Evolutionary conservation across 2,797 vertebrate genomes (phyloP).

Genomic region (Paratrypauchen microcephalus): DNA sequence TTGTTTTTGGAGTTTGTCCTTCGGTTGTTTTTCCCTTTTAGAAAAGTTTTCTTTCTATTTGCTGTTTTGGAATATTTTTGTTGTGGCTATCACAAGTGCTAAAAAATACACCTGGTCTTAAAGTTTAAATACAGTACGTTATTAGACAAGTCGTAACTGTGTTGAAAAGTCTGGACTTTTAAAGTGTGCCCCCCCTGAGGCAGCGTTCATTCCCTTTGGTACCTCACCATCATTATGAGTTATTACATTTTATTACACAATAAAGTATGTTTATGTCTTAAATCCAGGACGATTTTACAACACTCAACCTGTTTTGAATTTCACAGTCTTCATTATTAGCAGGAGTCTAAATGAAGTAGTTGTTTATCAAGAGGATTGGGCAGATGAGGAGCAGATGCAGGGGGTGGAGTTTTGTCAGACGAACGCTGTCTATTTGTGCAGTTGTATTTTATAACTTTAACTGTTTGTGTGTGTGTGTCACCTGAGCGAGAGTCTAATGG

Average conservation of each 20-base stretch:
- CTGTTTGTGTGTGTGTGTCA: conserved; percentile 1
- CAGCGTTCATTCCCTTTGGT: conserved; percentile 28
- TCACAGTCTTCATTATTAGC: conserved; percentile 19
- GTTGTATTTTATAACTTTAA: conserved; percentile 49
- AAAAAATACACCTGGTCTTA: background rate
- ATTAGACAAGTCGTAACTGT: background rate
- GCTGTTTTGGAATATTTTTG: no score
- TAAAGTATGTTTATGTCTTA: conserved; percentile 20
- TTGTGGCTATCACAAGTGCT: background rate
- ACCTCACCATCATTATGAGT: conserved; percentile 42
- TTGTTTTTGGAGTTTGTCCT: no score
- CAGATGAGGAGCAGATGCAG: conserved; percentile 65
- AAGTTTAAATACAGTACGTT: background rate
- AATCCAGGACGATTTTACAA: conserved; percentile 2
- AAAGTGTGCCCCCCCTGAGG: background rate
- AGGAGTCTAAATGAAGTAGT: conserved; percentile 28
- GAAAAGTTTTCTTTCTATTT: no score
- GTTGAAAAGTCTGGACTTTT: background rate
- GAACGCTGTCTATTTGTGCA: conserved; percentile 48
- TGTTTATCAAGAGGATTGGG: conserved; percentile 50
- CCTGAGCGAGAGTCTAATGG: conserved; percentile 7
- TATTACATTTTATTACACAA: conserved; percentile 46
- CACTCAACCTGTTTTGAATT: conserved; percentile 13
- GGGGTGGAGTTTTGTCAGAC: conserved; percentile 35
- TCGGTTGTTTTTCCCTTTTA: no score